Evolutionary conservation across 1,140 invertebrate species (phyloP), one percentile per base, ranked within the genome.

Genomic region (Rhynchophorus ferrugineus): DNA sequence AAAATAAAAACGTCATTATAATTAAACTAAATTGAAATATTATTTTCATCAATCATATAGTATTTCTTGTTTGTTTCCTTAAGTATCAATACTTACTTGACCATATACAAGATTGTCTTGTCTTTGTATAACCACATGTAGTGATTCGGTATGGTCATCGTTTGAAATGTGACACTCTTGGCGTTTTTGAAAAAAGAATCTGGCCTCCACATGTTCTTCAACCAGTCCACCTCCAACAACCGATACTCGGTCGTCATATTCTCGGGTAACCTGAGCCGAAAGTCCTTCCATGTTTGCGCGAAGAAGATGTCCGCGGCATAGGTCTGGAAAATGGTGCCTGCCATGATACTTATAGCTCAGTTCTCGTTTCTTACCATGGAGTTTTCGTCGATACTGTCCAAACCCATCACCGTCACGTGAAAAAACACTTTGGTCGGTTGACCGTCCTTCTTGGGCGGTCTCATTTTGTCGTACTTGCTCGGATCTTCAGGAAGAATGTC

Each of bases 91-190:
- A 75, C 78, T 67, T 72, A 82, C 76, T 90, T 90, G 34, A 89
- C 86, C 87, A 90, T 90, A 63, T 90, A 91, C 1, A 91, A 70
- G 46, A 91, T 90, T 1, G 85, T 89, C 69, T 91, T 89, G 64
- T 90, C 87, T 67, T 89, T 89, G 67, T 89, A 89, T 8, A 90
- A 70, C 88, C 88, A 91, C 58, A 91, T 78, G 59, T 91, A 91
- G 65, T 93, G 89, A 72, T 93, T 93, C 0, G 89, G 89, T 57
- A 93, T 89, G 36, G 89, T 93, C 89, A 93, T 93, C 0, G 88
- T 90, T 69, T 92, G 89, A 65, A 93, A 93, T 2, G 88, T 92
- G 0, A 93, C 89, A 6, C 87, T 87, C 71, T 93, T 93, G 22
- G 89, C 89, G 68, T 90, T 90, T 68, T 90, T 90, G 68, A 90